Evolutionary conservation across 2,888 invertebrate species (phyloP), one percentile per base, ranked within the genome.

Genomic region (Neoitamus cyanurus): DNA sequence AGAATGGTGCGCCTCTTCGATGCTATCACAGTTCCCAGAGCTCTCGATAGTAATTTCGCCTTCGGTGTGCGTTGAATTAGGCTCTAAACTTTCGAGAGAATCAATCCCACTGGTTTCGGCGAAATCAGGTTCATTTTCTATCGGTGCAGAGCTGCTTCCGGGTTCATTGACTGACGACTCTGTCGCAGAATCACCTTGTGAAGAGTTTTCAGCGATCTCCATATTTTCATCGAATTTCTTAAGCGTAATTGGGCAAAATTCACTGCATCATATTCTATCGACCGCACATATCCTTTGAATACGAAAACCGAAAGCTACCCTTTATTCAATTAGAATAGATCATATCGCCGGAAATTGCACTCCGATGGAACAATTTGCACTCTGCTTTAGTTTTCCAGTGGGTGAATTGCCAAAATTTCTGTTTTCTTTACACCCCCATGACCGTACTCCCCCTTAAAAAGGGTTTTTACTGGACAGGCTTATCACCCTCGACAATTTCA

Each of bases 91-190:
- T 58, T 58, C 58, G 11, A 58, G 58, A 58, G 58, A 58, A 58
- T 58, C 58, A 58, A 58, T 58, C 58, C 70, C 31, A 70, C 30
- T 31, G 31, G 9, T 36, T 75, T 75, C 73, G 20, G 15, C 20
- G 4, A 20, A 34, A 20, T 36, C 42, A 34, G 75, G 42, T 42
- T 75, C 75, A 42, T 15, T 75, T 25, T 37, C 42, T 28, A n/a
- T 75, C 28, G 75, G 28, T 20, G 11, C 42, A 37, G 6, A 37
- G 42, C 42, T 34, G 48, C 28, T 78, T 78, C 78, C 78, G 78
- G 78, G 78, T 78, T 78, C 78, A 78, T 58, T 78, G 48, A 78
- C 78, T 78, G 31, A 13, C 28, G 58, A 48, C 15, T 30, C 15
- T 7, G 46, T 25, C 3, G 46, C 13, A 31, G 20, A 34, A 30